Conservation (phyloP, 2,113 vertebrate species). For the Peromyscus maniculatus region DNA sequence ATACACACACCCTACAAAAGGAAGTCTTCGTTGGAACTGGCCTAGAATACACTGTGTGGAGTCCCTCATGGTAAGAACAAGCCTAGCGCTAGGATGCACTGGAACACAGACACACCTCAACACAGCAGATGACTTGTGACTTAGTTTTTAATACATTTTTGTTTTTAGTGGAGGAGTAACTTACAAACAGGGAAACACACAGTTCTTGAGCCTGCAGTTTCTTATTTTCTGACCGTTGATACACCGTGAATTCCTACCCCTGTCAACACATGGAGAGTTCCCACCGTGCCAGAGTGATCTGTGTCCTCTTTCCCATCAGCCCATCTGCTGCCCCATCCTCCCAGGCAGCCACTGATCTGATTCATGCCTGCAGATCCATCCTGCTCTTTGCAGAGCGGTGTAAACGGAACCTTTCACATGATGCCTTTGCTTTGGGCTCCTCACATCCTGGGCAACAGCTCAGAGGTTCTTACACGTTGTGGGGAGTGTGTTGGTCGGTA, state of each 20-base stretch:
- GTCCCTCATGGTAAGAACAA: neutral
- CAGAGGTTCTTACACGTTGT: neutral
- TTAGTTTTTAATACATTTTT: conserved; percentile 12
- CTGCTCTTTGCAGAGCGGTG: neutral
- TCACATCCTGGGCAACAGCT: neutral
- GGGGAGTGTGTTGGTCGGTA: neutral
- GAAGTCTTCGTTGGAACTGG: neutral
- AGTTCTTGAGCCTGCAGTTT: neutral
- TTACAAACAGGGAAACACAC: neutral
- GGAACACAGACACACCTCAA: neutral
- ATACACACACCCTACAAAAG: too few relatives aligned
- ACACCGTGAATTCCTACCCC: neutral
- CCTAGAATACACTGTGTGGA: neutral
- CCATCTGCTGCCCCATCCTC: neutral
- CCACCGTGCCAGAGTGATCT: neutral
- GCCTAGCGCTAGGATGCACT: neutral
- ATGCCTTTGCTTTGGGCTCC: neutral
- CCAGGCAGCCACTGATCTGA: neutral
- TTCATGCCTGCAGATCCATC: neutral
- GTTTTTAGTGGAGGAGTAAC: neutral
- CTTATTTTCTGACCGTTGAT: neutral
- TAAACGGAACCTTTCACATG: neutral
- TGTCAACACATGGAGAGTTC: neutral
- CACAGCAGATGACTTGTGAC: neutral
- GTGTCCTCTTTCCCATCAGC: neutral